phyloP scores from a whole-genome alignment of 1,140 invertebrate genomes.

The Uloborus diversus region DNA sequence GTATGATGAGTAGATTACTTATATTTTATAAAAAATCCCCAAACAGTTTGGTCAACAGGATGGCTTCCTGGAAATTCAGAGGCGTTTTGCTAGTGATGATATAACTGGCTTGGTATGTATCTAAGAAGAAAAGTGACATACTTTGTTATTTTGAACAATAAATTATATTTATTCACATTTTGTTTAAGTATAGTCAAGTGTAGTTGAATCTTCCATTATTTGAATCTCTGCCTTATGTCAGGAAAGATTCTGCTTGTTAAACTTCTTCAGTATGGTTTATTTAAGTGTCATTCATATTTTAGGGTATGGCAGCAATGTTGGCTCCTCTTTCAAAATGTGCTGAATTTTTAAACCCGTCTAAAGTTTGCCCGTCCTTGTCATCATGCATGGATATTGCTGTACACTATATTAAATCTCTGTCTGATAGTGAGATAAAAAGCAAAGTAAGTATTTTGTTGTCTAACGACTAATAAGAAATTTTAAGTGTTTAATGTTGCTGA shows the following conservation, averaged over 20 bases:
- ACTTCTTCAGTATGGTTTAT: background rate
- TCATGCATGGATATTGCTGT: conserved; percentile 65
- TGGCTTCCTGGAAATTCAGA: conserved; percentile 66
- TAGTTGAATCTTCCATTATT: too few species aligned
- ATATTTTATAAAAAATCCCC: background rate
- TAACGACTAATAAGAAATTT: too few species aligned
- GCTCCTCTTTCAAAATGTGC: conserved; percentile 66
- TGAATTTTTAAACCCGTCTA: conserved; percentile 64
- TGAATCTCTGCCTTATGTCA: too few species aligned
- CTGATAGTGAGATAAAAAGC: conserved; percentile 68
- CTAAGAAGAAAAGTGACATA: background rate
- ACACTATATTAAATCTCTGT: conserved; percentile 65
- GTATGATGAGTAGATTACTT: background rate
- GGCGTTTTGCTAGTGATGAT: conserved; percentile 63
- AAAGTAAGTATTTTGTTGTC: conserved; percentile 63
- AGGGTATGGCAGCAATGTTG: conserved; percentile 66
- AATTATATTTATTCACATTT: too few species aligned
- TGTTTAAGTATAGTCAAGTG: too few species aligned
- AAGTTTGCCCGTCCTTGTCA: conserved; percentile 49
- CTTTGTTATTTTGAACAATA: too few species aligned
- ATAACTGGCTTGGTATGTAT: conserved; percentile 64
- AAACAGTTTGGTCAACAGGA: conserved; percentile 67
- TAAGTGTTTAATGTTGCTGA: too few species aligned
- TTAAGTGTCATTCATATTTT: conserved; percentile 16
- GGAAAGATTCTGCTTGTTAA: background rate